Conservation (phyloP, 1,140 invertebrate species). For the Pseudomyrmex concolor region DNA sequence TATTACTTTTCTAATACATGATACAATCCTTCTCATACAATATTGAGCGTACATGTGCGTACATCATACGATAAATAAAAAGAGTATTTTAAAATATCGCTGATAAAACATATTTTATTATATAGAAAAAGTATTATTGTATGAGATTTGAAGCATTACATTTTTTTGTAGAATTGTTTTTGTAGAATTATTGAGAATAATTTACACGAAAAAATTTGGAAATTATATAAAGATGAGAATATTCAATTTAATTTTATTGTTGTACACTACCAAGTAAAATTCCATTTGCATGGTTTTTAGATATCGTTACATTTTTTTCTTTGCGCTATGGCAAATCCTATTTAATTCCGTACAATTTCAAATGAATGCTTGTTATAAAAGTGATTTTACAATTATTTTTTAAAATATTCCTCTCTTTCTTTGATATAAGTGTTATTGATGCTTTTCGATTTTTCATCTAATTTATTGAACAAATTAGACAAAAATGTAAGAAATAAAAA, state of each 20-base stretch:
- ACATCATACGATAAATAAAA: neutral
- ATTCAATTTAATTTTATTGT: conserved; percentile 16
- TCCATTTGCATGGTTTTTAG: conserved; percentile 15
- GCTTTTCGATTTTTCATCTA: neutral
- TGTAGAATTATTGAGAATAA: neutral
- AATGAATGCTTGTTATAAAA: too few species aligned
- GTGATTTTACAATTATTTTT: too few species aligned
- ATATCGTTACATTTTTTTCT: conserved; percentile 12
- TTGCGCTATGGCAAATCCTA: neutral
- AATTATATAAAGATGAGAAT: neutral
- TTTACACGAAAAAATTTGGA: conserved; percentile 21
- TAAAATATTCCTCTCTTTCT: too few species aligned
- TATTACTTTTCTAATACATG: neutral
- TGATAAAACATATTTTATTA: conserved; percentile 18
- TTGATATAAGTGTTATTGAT: too few species aligned
- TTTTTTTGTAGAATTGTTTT: conserved; percentile 25
- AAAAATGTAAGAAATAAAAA: conserved; percentile 12
- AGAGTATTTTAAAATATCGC: conserved; percentile 3
- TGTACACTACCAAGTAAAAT: conserved; percentile 2
- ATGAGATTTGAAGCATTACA: neutral
- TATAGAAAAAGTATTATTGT: neutral
- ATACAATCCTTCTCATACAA: neutral
- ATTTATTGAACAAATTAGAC: neutral
- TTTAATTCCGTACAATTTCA: neutral
- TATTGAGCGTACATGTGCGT: neutral